Evolutionary conservation across 2,888 invertebrate genomes (phyloP).

Genomic region (Anagyrus pseudococci): DNA sequence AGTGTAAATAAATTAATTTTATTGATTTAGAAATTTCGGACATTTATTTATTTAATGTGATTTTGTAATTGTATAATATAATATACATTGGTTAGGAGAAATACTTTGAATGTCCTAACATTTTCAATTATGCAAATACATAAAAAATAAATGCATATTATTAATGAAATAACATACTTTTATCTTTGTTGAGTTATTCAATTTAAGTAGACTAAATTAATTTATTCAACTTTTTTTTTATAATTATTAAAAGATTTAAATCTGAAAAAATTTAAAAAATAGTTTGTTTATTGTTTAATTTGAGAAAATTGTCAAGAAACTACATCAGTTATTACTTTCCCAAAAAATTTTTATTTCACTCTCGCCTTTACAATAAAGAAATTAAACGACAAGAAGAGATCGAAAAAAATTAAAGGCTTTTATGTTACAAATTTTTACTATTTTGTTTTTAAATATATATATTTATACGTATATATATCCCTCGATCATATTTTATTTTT

Average conservation of each 20-base stretch:
- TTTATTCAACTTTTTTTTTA: neutral
- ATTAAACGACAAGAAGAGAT: conserved; percentile 55
- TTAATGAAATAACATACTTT: neutral
- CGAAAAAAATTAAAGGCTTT: conserved; percentile 41
- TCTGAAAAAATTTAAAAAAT: too few species aligned
- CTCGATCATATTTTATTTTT: neutral
- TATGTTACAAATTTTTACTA: neutral
- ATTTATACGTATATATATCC: conserved; percentile 1
- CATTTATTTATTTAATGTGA: neutral
- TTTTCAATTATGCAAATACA: too few species aligned
- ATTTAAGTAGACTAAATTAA: neutral
- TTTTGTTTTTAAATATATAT: neutral
- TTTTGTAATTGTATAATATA: too few species aligned
- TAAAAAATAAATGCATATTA: too few species aligned
- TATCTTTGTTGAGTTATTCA: neutral
- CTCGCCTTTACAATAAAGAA: conserved; percentile 59
- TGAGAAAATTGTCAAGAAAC: neutral
- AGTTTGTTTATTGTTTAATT: too few species aligned
- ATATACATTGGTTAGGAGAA: neutral
- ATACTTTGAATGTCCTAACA: too few species aligned
- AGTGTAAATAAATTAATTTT: conserved; percentile 37
- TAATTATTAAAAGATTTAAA: neutral
- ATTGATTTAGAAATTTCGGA: conserved; percentile 15
- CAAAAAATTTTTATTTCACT: conserved; percentile 58
- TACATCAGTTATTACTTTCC: conserved; percentile 44